Percentiles rank a stretch among this genome's conserved stretches.
phyloP scores from a whole-genome alignment of 1,140 invertebrate species.

The Drosophila lacertosa region DNA sequence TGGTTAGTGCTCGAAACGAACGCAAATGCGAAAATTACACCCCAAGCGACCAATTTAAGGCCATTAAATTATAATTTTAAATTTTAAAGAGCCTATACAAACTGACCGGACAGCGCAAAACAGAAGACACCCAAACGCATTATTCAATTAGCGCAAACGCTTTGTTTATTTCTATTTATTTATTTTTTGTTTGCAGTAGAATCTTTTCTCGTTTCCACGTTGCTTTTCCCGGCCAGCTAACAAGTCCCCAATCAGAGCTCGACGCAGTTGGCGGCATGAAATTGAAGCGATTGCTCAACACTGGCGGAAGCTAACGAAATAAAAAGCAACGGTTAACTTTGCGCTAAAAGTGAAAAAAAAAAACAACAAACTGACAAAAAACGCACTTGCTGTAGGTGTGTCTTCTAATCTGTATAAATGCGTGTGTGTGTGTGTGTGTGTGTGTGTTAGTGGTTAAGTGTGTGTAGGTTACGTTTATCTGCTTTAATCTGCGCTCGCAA shows the following conservation, averaged over 20 bases:
- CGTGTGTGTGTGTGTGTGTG: conserved; percentile 18
- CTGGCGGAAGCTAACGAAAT: conserved; percentile 32
- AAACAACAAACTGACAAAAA: conserved; percentile 18
- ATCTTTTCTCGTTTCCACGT: conserved; percentile 29
- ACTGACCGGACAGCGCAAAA: conserved; percentile 26
- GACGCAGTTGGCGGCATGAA: conserved; percentile 21
- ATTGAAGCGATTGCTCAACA: conserved; percentile 25
- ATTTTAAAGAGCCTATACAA: conserved; percentile 67
- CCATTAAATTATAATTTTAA: conserved; percentile 83
- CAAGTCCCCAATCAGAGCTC: no score
- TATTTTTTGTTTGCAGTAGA: conserved; percentile 9
- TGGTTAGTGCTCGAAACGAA: conserved; percentile 63
- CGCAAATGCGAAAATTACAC: conserved; percentile 83
- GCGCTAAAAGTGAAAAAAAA: conserved; percentile 37
- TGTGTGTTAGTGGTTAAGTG: no score
- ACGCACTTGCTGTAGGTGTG: conserved; percentile 35
- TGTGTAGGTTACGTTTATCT: conserved; percentile 63
- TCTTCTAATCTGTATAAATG: conserved; percentile 39
- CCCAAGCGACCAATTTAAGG: conserved; percentile 81
- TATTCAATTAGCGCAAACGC: conserved; percentile 56
- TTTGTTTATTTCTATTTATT: conserved; percentile 42
- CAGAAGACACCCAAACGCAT: conserved; percentile 44
- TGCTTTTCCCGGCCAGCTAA: conserved; percentile 10
- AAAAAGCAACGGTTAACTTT: conserved; percentile 26
- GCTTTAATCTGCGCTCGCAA: conserved; percentile 71